Evolutionary conservation across 2,888 invertebrate species (phyloP).

Genomic region (Phortica magna): DNA sequence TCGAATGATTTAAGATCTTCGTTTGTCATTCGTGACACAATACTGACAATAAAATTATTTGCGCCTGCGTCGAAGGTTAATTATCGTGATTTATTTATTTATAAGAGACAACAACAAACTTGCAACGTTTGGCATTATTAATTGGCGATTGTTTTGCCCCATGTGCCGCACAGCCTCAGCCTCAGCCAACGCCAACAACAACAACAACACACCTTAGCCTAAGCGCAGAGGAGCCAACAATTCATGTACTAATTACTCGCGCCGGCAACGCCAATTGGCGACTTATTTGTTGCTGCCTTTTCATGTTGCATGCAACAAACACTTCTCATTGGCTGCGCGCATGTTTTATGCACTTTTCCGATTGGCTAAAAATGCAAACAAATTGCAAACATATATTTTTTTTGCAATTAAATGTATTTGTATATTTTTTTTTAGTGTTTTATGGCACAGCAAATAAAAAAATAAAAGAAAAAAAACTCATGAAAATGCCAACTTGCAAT

Average conservation of each 20-base stretch:
- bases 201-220: not conserved
- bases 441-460: conserved; percentile 11
- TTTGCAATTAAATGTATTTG: not conserved
- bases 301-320: not conserved
- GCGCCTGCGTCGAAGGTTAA: conserved; percentile 65
- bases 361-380: conserved; percentile 23
- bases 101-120: conserved; percentile 25
- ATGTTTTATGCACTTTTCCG: conserved; percentile 24
- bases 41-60: conserved; percentile 71
- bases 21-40: conserved; percentile 66
- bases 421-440: not conserved
- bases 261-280: not conserved
- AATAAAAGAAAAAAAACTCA: not conserved
- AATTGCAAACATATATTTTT: not conserved
- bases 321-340: not conserved
- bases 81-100: conserved; percentile 67
- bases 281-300: not conserved
- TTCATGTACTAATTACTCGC: conserved; percentile 20
- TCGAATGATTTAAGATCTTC: conserved; percentile 72
- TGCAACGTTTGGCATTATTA: conserved; percentile 31
- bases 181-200: not conserved
- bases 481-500: not conserved
- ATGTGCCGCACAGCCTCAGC: not conserved
- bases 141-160: not conserved
- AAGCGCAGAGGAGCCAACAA: not conserved